phyloP scores from a whole-genome alignment of 2,113 vertebrate genomes.

The Saiga tatarica region DNA sequence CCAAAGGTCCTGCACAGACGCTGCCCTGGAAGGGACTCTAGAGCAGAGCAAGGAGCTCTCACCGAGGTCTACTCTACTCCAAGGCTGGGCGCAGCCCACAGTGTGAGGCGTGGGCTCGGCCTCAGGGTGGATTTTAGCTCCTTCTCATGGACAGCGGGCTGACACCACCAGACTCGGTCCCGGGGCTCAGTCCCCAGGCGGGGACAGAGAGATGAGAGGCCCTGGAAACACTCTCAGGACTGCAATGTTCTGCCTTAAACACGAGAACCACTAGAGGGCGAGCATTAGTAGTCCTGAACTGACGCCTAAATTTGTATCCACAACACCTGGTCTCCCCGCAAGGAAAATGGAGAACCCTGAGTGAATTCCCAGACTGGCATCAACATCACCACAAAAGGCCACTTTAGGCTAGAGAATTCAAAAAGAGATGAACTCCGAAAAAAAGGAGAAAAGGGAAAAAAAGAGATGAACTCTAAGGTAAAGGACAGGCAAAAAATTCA shows the following conservation, averaged over 20 bases:
- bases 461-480: not conserved
- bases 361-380: not conserved
- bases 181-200: not conserved
- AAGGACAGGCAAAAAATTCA: not conserved
- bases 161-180: not conserved
- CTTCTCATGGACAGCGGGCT: not conserved
- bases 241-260: accelerated
- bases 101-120: accelerated
- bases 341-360: not conserved
- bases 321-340: not conserved
- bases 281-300: not conserved
- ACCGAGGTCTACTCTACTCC: not conserved
- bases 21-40: too few relatives aligned
- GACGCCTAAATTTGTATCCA: not conserved
- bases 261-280: too few relatives aligned
- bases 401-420: not conserved
- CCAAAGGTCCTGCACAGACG: accelerated
- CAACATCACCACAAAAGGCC: not conserved
- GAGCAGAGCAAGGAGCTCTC: not conserved
- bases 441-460: not conserved
- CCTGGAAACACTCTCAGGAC: accelerated
- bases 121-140: not conserved
- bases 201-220: accelerated
- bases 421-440: not conserved
- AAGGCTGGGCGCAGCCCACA: not conserved